Percentiles rank a stretch among this genome's conserved stretches.
Evolutionary conservation across 2,888 invertebrate species (phyloP).

Genomic region (Troides aeacus): DNA sequence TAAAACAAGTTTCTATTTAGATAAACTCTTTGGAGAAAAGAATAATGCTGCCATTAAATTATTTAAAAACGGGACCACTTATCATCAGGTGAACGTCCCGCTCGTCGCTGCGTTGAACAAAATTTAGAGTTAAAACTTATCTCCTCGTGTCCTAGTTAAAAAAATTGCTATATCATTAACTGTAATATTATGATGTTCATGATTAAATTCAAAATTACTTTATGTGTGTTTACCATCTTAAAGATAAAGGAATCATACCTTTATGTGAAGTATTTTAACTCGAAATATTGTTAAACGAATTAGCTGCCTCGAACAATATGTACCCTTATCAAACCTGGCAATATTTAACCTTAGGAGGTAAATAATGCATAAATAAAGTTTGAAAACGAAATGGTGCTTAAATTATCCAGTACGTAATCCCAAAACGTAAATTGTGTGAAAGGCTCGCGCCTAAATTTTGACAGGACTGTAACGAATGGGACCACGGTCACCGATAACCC

Average conservation of each 20-base stretch:
- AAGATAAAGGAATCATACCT: not conserved
- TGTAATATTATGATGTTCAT: no score
- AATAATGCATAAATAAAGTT: not conserved
- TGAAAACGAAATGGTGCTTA: not conserved
- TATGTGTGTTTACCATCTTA: not conserved
- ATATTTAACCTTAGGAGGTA: not conserved
- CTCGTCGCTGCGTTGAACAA: no score
- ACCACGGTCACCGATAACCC: slow-evolving; percentile 6
- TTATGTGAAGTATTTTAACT: not conserved
- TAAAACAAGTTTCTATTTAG: no score
- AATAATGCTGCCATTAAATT: no score
- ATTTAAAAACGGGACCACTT: no score
- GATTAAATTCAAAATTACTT: no score
- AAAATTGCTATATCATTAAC: no score
- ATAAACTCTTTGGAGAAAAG: no score
- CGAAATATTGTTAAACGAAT: not conserved
- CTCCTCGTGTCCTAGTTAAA: no score
- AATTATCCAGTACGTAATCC: not conserved
- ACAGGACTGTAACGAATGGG: slow-evolving; percentile 16
- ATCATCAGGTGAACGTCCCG: no score
- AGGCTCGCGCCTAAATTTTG: slow-evolving; percentile 9
- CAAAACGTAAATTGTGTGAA: slow-evolving; percentile 17
- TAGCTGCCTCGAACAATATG: not conserved
- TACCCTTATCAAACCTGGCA: not conserved
- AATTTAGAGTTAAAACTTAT: no score